Evolutionary conservation across 2,113 vertebrate species (phyloP).

Genomic region (Oryzias curvinotus): DNA sequence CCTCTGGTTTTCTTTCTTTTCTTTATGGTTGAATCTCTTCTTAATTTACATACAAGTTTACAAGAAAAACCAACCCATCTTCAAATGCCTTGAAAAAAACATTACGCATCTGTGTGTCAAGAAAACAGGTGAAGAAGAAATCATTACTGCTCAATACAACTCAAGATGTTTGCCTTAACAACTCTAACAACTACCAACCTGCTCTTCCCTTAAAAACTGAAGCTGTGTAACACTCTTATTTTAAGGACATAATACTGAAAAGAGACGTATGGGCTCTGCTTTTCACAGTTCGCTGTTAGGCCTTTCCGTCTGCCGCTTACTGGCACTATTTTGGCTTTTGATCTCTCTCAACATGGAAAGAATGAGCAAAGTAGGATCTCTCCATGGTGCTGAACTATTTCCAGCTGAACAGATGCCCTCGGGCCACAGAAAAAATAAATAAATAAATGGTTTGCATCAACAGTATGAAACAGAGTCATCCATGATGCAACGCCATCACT

Average conservation of each 20-base stretch:
- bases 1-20: too few relatives aligned
- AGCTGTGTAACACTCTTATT: constrained; percentile 9
- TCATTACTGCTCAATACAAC: not conserved
- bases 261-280: constrained; percentile 27
- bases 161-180: not conserved
- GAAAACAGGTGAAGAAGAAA: constrained; percentile 17
- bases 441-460: constrained; percentile 21
- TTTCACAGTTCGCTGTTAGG: constrained; percentile 33
- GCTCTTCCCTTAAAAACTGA: too few relatives aligned
- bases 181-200: too few relatives aligned
- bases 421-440: constrained; percentile 55
- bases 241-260: constrained; percentile 9
- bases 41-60: too few relatives aligned
- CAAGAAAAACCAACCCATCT: too few relatives aligned
- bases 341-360: constrained; percentile 54
- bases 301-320: constrained; percentile 44
- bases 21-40: too few relatives aligned
- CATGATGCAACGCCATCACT: constrained; percentile 1
- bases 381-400: constrained; percentile 69
- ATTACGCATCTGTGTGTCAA: not conserved
- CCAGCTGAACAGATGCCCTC: constrained; percentile 55
- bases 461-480: constrained; percentile 11
- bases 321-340: constrained; percentile 57
- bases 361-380: constrained; percentile 56
- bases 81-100: too few relatives aligned